Conservation (phyloP, 2,888 invertebrate genomes). For the Hemicrepidius hirtus region DNA sequence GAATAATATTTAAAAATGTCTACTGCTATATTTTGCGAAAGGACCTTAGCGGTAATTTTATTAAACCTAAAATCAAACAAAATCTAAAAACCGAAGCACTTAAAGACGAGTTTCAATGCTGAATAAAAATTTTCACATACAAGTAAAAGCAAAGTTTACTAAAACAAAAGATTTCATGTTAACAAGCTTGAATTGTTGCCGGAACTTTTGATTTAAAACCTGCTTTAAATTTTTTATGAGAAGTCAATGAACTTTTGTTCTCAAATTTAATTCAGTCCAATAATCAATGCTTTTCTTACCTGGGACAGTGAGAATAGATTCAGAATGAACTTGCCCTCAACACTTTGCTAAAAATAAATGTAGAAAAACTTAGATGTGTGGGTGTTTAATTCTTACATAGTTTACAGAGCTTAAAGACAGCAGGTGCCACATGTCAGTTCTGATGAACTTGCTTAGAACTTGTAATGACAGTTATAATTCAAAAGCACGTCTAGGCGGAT, state of each 20-base stretch:
- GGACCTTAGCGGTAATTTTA: no score
- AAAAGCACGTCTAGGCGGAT: slow-evolving; percentile 24
- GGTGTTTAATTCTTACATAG: slow-evolving; percentile 12
- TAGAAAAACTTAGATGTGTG: not conserved
- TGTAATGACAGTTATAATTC: slow-evolving; percentile 45
- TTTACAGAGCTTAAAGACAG: slow-evolving; percentile 22
- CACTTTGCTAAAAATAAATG: slow-evolving; percentile 13
- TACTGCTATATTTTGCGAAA: slow-evolving; percentile 19
- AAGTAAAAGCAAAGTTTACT: slow-evolving; percentile 1
- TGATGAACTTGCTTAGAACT: slow-evolving; percentile 34
- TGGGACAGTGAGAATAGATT: no score
- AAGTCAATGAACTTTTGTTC: slow-evolving; percentile 10
- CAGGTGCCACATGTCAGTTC: slow-evolving; percentile 28
- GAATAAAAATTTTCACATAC: slow-evolving; percentile 6
- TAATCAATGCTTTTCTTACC: not conserved
- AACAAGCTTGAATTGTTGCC: slow-evolving; percentile 24
- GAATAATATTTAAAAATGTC: slow-evolving; percentile 33
- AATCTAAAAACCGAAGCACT: no score
- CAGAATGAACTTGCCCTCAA: not conserved
- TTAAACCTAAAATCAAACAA: no score
- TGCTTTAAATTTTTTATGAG: not conserved
- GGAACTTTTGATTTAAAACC: slow-evolving; percentile 19
- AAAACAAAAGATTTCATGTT: slow-evolving; percentile 26
- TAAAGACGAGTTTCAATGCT: not conserved
- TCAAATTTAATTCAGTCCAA: slow-evolving; percentile 7